Base-by-base conservation (phyloP, 2,888 invertebrate genomes). In the Lepas anatifera region DNA sequence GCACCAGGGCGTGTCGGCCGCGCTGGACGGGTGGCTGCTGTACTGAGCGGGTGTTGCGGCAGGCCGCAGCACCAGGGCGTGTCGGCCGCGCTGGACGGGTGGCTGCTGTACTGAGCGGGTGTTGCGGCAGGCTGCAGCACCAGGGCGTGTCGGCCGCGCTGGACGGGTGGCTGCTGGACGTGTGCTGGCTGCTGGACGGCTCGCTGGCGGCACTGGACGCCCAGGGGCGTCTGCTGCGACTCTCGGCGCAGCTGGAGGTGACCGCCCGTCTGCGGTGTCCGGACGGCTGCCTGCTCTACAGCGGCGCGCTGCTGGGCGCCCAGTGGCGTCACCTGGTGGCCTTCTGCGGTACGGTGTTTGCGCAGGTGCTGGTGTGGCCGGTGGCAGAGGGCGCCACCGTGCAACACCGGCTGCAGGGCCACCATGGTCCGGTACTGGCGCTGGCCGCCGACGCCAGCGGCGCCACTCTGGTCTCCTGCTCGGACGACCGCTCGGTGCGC, bases 401-500 rank as follows among this genome's bases (percentile, higher is more conserved):
- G n/a, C 39, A n/a, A 3, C 64, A 64, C 64, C 64, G 64, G 22
- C 64, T 64, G 10, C 18, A n/a, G 11, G 64, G 39, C 13, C 37
- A 35, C 37, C 3, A 8, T 3, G 64, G 64, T 11, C 37, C 27
- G 22, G 16, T 64, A 3, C 39, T 64, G 16, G 13, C 3, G 3
- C 37, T 64, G 64, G 7, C 39, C 11, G 25, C n/a, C 25, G 13
- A 37, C 37, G n/a, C 25, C 1, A 11, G 18, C 13, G 13, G 37
- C 25, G 25, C 7, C 25, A 39, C 39, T 10, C 39, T 64, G 7
- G 37, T 64, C 37, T 39, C 64, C 25, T 39, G 37, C 39, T 64
- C 64, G 3, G 64, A 64, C 64, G 64, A 64, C 64, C 64, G 64
- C 7, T 39, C 64, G 64, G 64, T 64, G 64, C 64, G 64, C n/a